These are phyloP conservation scores for Aphidoletes aphidimyza DNA, from an alignment of 2,888 invertebrate genomes.

Conservation along the genomic window DNA sequence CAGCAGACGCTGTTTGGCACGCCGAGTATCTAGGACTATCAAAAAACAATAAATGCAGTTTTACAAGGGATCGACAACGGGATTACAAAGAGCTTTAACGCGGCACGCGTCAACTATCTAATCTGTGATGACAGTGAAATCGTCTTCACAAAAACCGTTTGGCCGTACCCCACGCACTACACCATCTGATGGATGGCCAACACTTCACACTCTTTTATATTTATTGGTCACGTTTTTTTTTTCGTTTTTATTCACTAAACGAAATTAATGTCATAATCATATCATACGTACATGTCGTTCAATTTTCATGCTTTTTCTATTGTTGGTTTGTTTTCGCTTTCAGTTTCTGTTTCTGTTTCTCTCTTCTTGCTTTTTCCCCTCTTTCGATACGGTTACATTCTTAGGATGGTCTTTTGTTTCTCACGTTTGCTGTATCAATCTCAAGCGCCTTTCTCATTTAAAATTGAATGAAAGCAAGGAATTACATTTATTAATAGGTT, in stretches of 20 bases:
- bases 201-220: not conserved
- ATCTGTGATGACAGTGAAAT: not conserved
- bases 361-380: not conserved
- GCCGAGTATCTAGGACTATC: too few relatives aligned
- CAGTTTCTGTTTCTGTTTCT: not conserved
- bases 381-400: not conserved
- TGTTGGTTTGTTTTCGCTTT: too few relatives aligned
- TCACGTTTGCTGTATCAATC: slow-evolving; percentile 5
- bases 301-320: too few relatives aligned
- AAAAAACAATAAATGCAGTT: slow-evolving; percentile 20
- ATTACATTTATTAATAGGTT: slow-evolving; percentile 20
- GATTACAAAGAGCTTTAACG: slow-evolving; percentile 30
- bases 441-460: not conserved
- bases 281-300: too few relatives aligned
- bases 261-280: slow-evolving; percentile 38
- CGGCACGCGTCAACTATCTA: not conserved
- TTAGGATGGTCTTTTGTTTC: not conserved
- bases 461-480: slow-evolving; percentile 17
- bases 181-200: not conserved
- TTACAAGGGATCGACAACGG: not conserved
- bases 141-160: not conserved
- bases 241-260: slow-evolving; percentile 32
- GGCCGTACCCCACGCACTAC: not conserved
- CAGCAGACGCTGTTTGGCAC: too few relatives aligned
- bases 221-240: slow-evolving; percentile 43